Base-by-base conservation (phyloP, 2,797 vertebrate genomes). In the Platyrinchus mystaceus region DNA sequence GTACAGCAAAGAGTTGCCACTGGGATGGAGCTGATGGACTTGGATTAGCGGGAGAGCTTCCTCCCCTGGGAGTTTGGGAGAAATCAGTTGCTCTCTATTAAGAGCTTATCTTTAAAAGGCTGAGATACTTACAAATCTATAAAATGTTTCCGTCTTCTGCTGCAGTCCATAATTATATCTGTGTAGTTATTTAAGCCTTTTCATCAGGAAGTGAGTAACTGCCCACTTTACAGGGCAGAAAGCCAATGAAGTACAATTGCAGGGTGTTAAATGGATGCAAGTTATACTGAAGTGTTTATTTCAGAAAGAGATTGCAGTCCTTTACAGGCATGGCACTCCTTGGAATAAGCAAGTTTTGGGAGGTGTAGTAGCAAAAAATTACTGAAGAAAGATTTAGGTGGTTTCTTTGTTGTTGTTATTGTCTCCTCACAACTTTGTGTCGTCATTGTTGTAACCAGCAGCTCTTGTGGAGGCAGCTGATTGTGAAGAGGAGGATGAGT, bases 401-500 rank as follows among this genome's bases (percentile, higher is more conserved):
- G 62, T 60, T 84, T 76, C 59, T 77, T 58, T 47, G 39, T 86
- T 60, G 41, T 85, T 74, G 30, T 92, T 68, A 36, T 75, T 70
- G 47, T 77, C 53, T 91, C 43, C 26, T 98, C 92, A 98, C 82
- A 98, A 53, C 71, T 58, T 76, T 4, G 97, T 98, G 50, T 98
- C 97, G 11, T 98, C 96, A 0, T 62, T n/a, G 71, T 63, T 87
- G 66, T 93, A 77, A 2, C 26, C 37, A 2, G 94, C 92, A 50
- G 84, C 87, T 80, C 36, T 94, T 56, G 93, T 84, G 56, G 96
- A 96, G 39, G 94, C 92, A 63, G 59, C 87, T 91, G 97, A 97
- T 64, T 24, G 86, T 63, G 97, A 97, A 90, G 97, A 98, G 46
- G 97, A 98, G 44, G 90, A 91, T 62, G 97, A 97, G 63, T 91